Base-by-base conservation (phyloP, 1,140 invertebrate genomes). In the Formica selysi region DNA sequence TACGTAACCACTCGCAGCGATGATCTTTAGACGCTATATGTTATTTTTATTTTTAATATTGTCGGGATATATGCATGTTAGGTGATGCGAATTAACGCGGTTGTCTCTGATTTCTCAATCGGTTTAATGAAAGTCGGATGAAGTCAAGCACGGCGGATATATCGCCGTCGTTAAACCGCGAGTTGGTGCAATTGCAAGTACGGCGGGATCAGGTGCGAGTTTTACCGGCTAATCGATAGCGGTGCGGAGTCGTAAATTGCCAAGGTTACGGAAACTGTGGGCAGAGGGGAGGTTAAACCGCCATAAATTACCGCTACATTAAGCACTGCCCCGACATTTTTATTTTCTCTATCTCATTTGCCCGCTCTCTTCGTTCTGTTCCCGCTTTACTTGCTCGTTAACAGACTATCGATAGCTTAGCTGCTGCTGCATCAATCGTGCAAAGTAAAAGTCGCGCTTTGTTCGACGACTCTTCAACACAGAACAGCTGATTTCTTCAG, bases 201-300 rank as follows among this genome's bases (percentile, higher is more conserved):
- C 54, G 57, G 38, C 54, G 70, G 89, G 85, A 90, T 84, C 88
- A 86, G 88, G 83, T 84, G 79, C 83, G 83, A 88, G 86, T 84
- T 86, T 89, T 80, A 70, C 86, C 70, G 85, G 76, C 84, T 91
- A 91, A 90, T 88, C 89, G 91, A 90, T 91, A 87, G 87, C 76
- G 64, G 88, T 68, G 70, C 81, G 70, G 71, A 91, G 51, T 88
- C 88, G 86, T 92, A 90, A 92, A 92, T 86, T 73, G 78, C 70
- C 86, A 84, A 87, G 86, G 87, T 87, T 90, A 87, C 68, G 79
- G 68, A 85, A 80, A 65, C 68, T 44, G 16, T 62, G 64, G 57
- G 48, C 51, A 61, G 67, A 67, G 76, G 78, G 32, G 74, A 85
- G 44, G 76, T 90, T 86, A 90, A 90, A 91, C 90, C 76, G 88